These are phyloP conservation scores for Bombus confusus DNA, from an alignment of 1,140 invertebrate species.

Conservation along the genomic window DNA sequence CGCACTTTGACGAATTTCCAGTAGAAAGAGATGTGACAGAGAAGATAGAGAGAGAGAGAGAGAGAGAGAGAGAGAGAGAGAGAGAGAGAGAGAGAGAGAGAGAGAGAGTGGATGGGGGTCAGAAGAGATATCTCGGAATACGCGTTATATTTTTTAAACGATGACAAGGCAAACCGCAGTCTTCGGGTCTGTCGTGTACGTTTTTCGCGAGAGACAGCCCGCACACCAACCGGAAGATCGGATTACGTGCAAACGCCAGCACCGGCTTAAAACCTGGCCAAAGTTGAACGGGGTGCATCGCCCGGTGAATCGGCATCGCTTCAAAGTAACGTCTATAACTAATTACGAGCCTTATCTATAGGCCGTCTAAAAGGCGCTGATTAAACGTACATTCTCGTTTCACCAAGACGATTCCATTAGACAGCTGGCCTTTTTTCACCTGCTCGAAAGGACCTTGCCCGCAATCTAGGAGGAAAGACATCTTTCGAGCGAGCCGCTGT, in stretches of 20 bases:
- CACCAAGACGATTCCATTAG: conserved; percentile 25
- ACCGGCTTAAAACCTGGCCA: conserved; percentile 23
- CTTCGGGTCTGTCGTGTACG: conserved; percentile 26
- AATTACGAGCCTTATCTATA: conserved; percentile 65
- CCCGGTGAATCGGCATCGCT: conserved; percentile 10
- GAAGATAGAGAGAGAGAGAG: neutral
- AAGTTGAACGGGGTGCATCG: neutral
- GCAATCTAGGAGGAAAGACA: neutral
- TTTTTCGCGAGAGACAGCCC: conserved; percentile 49
- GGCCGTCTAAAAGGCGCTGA: conserved; percentile 58
- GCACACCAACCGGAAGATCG: conserved; percentile 61
- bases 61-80: too few relatives aligned
- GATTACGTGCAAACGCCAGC: conserved; percentile 56
- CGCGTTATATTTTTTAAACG: conserved; percentile 44
- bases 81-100: too few relatives aligned
- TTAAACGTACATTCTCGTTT: conserved; percentile 57
- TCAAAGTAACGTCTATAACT: conserved; percentile 65
- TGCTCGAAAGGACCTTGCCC: neutral
- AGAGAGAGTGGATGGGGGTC: too few relatives aligned
- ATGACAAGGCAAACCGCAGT: conserved; percentile 14
- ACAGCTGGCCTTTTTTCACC: neutral
- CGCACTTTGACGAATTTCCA: neutral
- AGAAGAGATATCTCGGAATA: neutral
- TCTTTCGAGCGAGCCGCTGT: neutral
- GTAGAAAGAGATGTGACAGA: neutral